Conservation (phyloP, 2,888 invertebrate species). For the Folsomia manolachei region DNA sequence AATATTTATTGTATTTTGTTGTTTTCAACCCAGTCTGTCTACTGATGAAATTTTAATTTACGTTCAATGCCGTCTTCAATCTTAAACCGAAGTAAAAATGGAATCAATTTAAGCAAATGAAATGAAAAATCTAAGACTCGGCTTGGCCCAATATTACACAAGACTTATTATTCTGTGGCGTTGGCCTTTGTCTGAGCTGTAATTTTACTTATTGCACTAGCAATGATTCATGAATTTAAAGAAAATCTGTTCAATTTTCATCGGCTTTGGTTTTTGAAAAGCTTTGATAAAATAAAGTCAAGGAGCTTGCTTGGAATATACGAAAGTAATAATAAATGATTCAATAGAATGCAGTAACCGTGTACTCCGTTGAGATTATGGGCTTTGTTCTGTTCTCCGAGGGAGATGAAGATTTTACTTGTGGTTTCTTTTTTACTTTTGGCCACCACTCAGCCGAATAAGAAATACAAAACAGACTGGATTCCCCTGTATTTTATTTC, state of each 20-base stretch:
- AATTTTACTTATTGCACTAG: not conserved
- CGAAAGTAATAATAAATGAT: not conserved
- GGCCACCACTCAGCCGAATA: too few species aligned
- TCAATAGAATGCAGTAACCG: not conserved
- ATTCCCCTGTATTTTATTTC: not conserved
- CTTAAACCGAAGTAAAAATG: too few species aligned
- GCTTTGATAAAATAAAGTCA: not conserved
- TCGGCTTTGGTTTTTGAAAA: not conserved
- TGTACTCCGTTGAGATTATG: not conserved
- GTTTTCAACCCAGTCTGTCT: too few species aligned
- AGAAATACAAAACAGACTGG: not conserved
- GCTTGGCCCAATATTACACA: not conserved
- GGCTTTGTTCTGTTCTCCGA: too few species aligned
- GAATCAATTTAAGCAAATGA: too few species aligned
- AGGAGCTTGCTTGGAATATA: not conserved
- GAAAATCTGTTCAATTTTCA: not conserved
- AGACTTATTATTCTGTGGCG: too few species aligned
- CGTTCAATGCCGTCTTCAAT: too few species aligned
- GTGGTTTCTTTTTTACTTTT: not conserved
- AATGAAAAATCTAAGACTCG: not conserved
- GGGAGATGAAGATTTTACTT: not conserved
- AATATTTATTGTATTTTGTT: too few species aligned
- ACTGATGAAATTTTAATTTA: too few species aligned
- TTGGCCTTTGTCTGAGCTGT: not conserved
- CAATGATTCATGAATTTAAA: not conserved